Conservation (phyloP, 2,888 invertebrate genomes). For the Phania funesta region DNA sequence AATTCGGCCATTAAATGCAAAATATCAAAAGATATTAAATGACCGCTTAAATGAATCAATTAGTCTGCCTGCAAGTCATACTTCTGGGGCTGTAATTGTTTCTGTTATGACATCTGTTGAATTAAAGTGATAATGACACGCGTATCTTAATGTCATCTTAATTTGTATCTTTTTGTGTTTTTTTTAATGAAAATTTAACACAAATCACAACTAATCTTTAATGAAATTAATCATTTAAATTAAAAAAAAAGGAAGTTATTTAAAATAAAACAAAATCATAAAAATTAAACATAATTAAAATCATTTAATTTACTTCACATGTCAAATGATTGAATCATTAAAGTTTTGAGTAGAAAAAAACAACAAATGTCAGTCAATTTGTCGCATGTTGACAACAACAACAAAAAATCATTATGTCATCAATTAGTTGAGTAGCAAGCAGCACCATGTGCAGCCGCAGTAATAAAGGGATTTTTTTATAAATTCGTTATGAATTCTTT, state of each 20-base stretch:
- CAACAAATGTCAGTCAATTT: constrained; percentile 29
- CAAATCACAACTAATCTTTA: constrained; percentile 35
- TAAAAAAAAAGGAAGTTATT: constrained; percentile 33
- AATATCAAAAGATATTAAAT: not conserved
- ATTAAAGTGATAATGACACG: constrained; percentile 16
- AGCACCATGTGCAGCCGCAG: constrained; percentile 3
- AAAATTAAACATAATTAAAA: constrained; percentile 50
- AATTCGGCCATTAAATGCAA: not conserved
- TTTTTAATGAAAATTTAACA: constrained; percentile 37
- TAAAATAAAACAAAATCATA: constrained; percentile 1
- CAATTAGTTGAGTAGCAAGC: constrained; percentile 22
- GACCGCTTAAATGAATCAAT: constrained; percentile 3
- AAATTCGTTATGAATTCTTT: not conserved
- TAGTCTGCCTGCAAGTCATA: not conserved
- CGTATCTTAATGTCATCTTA: constrained; percentile 58
- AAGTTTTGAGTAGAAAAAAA: constrained; percentile 6
- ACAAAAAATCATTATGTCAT: constrained; percentile 42
- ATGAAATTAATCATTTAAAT: constrained; percentile 38
- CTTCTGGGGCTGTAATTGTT: constrained; percentile 10
- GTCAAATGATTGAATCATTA: constrained; percentile 55
- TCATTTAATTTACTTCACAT: constrained; percentile 50
- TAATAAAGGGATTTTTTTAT: constrained; percentile 28
- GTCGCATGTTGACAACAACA: constrained; percentile 28
- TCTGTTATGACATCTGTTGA: constrained; percentile 31
- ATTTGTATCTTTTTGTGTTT: constrained; percentile 8